phyloP scores from a whole-genome alignment of 2,888 invertebrate species.

The Trichogramma dendrolimi region DNA sequence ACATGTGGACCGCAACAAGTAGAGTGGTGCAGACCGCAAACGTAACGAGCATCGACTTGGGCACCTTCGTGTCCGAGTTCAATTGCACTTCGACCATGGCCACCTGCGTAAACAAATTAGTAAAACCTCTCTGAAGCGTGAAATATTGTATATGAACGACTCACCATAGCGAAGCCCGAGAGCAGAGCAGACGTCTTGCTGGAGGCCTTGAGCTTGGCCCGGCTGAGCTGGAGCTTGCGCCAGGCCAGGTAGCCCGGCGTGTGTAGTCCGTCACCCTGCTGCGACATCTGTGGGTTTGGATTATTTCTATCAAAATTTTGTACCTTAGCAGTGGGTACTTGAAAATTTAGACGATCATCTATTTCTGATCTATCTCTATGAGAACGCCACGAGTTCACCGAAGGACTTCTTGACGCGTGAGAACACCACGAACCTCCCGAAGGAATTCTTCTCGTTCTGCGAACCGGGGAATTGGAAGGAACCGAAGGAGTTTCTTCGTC shows the following conservation, averaged over 20 bases:
- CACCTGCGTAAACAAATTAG: constrained; percentile 58
- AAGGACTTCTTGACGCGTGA: too few relatives aligned
- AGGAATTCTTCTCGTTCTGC: too few relatives aligned
- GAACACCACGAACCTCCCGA: too few relatives aligned
- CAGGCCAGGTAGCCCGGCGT: constrained; percentile 83
- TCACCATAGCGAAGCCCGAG: constrained; percentile 96
- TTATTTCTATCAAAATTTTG: neutral
- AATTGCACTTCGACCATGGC: constrained; percentile 97
- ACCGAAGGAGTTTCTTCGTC: too few relatives aligned
- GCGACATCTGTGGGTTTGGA: constrained; percentile 70
- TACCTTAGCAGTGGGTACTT: too few relatives aligned
- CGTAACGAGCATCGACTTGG: constrained; percentile 77
- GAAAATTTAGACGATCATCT: too few relatives aligned
- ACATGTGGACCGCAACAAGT: constrained; percentile 93
- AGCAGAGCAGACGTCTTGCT: constrained; percentile 95
- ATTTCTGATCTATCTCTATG: too few relatives aligned
- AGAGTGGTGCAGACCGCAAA: constrained; percentile 94
- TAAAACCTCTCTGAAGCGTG: neutral
- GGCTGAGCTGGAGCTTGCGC: constrained; percentile 87
- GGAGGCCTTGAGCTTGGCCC: constrained; percentile 96
- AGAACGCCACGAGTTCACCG: too few relatives aligned
- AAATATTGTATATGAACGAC: constrained; percentile 26
- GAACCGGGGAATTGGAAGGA: too few relatives aligned
- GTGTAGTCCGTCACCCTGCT: constrained; percentile 71
- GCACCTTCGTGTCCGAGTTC: constrained; percentile 71